These are phyloP conservation scores for Escarpia spicata DNA, from an alignment of 2,888 invertebrate genomes.

Conservation along the genomic window DNA sequence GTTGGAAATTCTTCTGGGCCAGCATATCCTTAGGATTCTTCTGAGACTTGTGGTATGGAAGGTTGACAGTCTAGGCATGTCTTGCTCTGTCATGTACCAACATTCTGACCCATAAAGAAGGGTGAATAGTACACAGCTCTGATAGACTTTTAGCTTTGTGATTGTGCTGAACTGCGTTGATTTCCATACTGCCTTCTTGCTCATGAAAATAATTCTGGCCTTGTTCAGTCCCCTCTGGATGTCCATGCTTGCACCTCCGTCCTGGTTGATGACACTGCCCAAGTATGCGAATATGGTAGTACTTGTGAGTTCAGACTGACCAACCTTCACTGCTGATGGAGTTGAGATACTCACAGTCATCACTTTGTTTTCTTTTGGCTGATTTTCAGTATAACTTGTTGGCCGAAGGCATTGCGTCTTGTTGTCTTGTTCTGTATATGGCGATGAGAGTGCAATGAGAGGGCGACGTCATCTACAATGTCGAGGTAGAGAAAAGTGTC, in stretches of 20 bases:
- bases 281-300: conserved; percentile 23
- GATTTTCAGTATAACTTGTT: conserved; percentile 26
- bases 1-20: conserved; percentile 6
- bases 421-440: conserved; percentile 7
- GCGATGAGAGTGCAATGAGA: too few relatives aligned
- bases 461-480: too few relatives aligned
- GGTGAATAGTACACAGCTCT: not conserved
- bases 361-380: conserved; percentile 27
- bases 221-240: not conserved
- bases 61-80: not conserved
- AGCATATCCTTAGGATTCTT: not conserved
- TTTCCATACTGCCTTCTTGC: not conserved
- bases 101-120: not conserved
- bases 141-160: not conserved
- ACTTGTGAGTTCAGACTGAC: conserved; percentile 18
- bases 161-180: not conserved
- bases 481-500: too few relatives aligned
- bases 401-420: not conserved
- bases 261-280: not conserved
- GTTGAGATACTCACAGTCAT: too few relatives aligned
- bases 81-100: not conserved
- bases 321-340: not conserved
- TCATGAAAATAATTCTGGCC: not conserved
- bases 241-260: not conserved
- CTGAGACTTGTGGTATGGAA: not conserved